Base-by-base conservation (phyloP, 2,888 invertebrate genomes). In the Pollenia amentaria region DNA sequence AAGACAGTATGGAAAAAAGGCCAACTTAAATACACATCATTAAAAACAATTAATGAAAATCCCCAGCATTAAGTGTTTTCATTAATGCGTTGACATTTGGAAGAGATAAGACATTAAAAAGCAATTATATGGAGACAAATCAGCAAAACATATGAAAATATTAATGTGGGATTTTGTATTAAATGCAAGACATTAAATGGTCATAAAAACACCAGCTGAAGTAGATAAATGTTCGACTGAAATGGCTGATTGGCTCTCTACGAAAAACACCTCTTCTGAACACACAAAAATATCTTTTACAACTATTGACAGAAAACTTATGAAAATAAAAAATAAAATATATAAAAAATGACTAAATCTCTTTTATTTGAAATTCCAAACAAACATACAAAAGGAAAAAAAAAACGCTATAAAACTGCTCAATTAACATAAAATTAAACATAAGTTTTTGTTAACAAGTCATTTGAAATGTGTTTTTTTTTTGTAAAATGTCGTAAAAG, bases 121-220 rank as follows among this genome's bases (percentile, higher is more conserved):
- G 90, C 91, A 91, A 91, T 91, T 91, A 91, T 91, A 89, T 81
- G 89, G 53, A 91, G 90, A 91, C 91, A 91, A 91, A 91, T 91
- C 91, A 91, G 91, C 91, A 77, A 91, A 91, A 91, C 91, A 91
- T 90, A 90, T 90, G 90, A 90, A 90, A 90, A 89, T 88, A 90
- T 89, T 89, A 90, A 91, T 90, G 91, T 89, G 90, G 91, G 84
- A 91, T 90, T 91, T 91, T 90, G 69, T 84, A 80, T 80, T 80
- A 70, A 84, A 89, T 90, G 91, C 91, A 90, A 91, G 91, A 91
- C 80, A 84, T 84, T 75, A 80, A 84, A 73, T 79, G 69, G 55
- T 72, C 77, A 84, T 84, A 84, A 84, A 84, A 84, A 78, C 83
- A 78, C 83, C 77, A 84, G 83, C 77, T 84, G 83, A 84, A 78